Evolutionary conservation across 2,113 vertebrate species (phyloP).

Genomic region (Syrmaticus mikado): DNA sequence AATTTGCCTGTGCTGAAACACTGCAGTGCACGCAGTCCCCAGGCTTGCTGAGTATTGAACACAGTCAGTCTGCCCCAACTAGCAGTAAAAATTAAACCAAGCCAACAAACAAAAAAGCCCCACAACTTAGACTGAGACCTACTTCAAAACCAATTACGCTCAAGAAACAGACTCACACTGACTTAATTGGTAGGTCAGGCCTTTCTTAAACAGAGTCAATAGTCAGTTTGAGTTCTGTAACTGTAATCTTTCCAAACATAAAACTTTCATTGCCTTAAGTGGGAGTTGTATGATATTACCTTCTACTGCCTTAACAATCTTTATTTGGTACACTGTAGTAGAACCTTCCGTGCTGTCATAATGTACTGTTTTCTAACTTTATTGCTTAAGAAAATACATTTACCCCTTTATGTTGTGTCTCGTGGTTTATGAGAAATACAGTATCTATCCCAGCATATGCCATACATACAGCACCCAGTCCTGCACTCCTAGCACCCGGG

Average conservation of each 20-base stretch:
- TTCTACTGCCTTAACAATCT: not conserved
- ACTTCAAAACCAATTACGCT: not conserved
- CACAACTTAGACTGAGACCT: not conserved
- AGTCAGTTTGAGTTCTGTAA: not conserved
- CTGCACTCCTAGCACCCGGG: not conserved
- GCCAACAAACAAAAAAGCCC: not conserved
- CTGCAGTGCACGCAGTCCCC: not conserved
- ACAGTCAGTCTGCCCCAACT: not conserved
- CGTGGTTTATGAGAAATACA: not conserved
- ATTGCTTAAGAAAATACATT: not conserved
- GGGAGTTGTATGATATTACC: not conserved
- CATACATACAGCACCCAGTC: not conserved
- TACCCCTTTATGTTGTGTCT: not conserved
- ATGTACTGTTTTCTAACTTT: not conserved
- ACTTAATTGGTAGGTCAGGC: not conserved
- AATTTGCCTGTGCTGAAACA: not conserved
- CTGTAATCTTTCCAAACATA: not conserved
- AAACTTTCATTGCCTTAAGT: not conserved
- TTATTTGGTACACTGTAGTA: not conserved
- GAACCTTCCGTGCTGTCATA: not conserved
- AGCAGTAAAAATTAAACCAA: not conserved
- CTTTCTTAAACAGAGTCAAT: not conserved
- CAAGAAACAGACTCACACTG: not conserved
- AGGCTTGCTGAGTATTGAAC: not conserved
- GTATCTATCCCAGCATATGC: not conserved